Percentiles rank a stretch among this genome's conserved stretches.
These are phyloP conservation scores for Hymenopus coronatus DNA, from an alignment of 2,888 invertebrate genomes.

Conservation along the genomic window DNA sequence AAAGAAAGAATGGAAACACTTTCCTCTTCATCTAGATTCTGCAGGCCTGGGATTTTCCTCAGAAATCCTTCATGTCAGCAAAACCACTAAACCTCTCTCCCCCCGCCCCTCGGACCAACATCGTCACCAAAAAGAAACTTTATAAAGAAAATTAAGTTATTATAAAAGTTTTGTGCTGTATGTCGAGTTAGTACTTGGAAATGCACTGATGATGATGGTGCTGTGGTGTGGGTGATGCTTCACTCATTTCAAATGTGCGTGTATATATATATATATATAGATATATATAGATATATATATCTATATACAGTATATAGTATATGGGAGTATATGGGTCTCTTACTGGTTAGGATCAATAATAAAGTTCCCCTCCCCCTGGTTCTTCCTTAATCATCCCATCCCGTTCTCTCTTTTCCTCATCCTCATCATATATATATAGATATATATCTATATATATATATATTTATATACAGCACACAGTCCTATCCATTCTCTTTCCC, in stretches of 20 bases:
- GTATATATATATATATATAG: background rate
- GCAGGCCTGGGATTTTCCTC: constrained; percentile 14
- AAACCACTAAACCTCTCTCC: constrained; percentile 6
- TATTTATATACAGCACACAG: constrained; percentile 18
- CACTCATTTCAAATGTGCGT: constrained; percentile 18
- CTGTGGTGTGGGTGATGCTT: background rate
- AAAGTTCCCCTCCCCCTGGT: constrained; percentile 9
- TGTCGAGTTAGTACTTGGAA: constrained; percentile 9
- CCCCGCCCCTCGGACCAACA: background rate
- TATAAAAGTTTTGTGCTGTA: constrained; percentile 20
- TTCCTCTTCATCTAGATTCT: constrained; percentile 15
- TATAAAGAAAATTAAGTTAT: constrained; percentile 22
- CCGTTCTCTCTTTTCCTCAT: background rate
- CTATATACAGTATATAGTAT: too few species aligned
- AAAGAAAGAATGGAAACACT: background rate
- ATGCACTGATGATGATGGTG: constrained; percentile 17
- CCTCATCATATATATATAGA: constrained; percentile 22
- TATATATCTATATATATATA: constrained; percentile 25
- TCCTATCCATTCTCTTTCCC: constrained; percentile 27
- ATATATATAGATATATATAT: background rate
- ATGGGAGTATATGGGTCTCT: constrained; percentile 1
- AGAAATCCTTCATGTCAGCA: constrained; percentile 17
- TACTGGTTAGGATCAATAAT: constrained; percentile 24
- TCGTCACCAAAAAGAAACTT: constrained; percentile 17
- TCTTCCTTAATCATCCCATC: background rate